phyloP scores from a whole-genome alignment of 2,888 invertebrate species.

The Apamea anceps region DNA sequence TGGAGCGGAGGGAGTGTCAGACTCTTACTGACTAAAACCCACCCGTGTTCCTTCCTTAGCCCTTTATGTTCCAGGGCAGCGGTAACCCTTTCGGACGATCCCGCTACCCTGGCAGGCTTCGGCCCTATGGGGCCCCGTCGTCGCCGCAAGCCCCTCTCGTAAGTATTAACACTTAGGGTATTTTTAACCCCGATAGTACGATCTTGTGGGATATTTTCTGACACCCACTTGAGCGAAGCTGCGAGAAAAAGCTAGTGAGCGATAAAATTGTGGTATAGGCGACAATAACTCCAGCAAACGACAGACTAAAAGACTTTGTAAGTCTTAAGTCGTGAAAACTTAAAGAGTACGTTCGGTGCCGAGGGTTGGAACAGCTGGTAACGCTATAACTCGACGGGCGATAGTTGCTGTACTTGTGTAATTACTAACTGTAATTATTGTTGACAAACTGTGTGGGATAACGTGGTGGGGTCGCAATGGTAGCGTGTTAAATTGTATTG shows the following conservation, averaged over 20 bases:
- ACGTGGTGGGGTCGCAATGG: slow-evolving; percentile 43
- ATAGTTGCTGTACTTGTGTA: slow-evolving; percentile 69
- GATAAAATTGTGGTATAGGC: not conserved
- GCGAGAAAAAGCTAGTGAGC: not conserved
- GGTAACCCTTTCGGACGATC: no score
- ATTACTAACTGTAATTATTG: slow-evolving; percentile 75
- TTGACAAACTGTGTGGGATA: slow-evolving; percentile 71
- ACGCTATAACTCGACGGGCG: slow-evolving; percentile 62
- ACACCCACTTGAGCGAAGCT: not conserved
- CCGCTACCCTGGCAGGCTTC: no score
- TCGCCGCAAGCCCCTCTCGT: no score
- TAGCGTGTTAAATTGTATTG: not conserved
- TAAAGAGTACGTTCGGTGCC: not conserved
- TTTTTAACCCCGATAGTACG: not conserved
- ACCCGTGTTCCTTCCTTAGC: no score
- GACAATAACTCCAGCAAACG: not conserved
- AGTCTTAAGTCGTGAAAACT: slow-evolving; percentile 11
- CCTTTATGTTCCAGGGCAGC: no score
- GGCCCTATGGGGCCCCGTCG: no score
- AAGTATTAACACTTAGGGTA: not conserved
- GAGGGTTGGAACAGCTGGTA: slow-evolving; percentile 54
- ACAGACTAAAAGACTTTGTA: slow-evolving; percentile 1
- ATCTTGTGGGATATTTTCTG: not conserved
- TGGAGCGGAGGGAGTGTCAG: no score
- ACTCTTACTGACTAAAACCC: no score